Conservation (phyloP, 2,113 vertebrate genomes). For the Sterrhoptilus dennistouni region DNA sequence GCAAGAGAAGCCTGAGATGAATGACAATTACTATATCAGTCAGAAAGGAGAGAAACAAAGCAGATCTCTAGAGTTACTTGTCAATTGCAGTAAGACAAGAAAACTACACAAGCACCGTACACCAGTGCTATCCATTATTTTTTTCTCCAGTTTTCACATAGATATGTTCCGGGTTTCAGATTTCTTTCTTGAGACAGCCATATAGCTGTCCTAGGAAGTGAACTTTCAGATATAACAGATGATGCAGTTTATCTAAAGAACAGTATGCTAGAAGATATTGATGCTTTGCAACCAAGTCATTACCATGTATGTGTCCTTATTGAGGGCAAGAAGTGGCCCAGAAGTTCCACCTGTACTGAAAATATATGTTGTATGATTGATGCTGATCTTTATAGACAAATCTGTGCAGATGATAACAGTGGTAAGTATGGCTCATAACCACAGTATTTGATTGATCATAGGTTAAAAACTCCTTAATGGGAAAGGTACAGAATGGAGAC, state of each 20-base stretch:
- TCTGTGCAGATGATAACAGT: background rate
- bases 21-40: background rate
- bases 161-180: background rate
- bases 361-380: background rate
- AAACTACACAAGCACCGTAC: background rate
- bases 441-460: background rate
- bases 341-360: background rate
- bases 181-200: background rate
- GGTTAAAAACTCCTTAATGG: background rate
- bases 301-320: background rate
- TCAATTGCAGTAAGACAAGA: background rate
- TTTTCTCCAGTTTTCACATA: background rate
- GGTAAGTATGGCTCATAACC: background rate
- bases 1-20: background rate
- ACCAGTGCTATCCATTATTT: background rate
- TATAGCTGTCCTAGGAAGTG: background rate
- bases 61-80: background rate
- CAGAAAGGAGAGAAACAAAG: accelerated
- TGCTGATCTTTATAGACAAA: background rate
- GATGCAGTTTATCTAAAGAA: background rate
- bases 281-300: background rate
- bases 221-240: background rate
- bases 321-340: background rate
- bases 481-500: background rate
- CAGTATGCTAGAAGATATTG: background rate